phyloP scores from a whole-genome alignment of 2,113 vertebrate species.

The Phalacrocorax pelagicus region DNA sequence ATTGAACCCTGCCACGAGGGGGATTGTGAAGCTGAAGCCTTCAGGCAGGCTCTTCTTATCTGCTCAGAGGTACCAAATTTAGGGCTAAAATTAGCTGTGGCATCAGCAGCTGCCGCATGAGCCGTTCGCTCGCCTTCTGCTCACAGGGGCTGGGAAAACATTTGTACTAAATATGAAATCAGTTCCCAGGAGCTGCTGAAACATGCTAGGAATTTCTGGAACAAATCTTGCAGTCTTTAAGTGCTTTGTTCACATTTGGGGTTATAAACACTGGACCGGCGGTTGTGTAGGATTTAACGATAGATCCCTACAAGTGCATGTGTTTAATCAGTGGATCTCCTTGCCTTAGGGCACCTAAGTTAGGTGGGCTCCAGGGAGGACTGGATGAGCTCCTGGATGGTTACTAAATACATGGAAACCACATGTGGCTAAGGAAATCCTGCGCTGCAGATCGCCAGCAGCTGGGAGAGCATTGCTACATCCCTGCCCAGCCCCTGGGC shows the following conservation, averaged over 20 bases:
- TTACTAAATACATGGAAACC: neutral
- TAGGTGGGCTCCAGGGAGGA: neutral
- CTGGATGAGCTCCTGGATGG: neutral
- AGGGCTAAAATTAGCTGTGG: neutral
- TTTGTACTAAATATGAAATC: neutral
- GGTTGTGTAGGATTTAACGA: neutral
- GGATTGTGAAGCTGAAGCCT: neutral
- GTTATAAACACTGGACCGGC: neutral
- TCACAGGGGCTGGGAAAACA: neutral
- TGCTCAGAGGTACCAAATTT: neutral
- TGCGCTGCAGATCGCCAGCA: neutral
- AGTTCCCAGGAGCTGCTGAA: neutral
- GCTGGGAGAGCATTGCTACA: neutral
- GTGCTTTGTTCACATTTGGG: neutral
- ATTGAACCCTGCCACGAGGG: neutral
- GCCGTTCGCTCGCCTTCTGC: neutral
- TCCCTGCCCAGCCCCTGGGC: neutral
- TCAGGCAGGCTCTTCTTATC: neutral
- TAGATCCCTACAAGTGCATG: fast-evolving
- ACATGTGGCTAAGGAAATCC: fast-evolving
- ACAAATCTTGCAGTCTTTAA: neutral
- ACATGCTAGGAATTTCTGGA: neutral
- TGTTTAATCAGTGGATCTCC: neutral
- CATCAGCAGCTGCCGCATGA: neutral
- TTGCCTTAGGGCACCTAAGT: fast-evolving